These are phyloP conservation scores for Lochmaea capreae DNA, from an alignment of 2,888 invertebrate species.

Conservation along the genomic window DNA sequence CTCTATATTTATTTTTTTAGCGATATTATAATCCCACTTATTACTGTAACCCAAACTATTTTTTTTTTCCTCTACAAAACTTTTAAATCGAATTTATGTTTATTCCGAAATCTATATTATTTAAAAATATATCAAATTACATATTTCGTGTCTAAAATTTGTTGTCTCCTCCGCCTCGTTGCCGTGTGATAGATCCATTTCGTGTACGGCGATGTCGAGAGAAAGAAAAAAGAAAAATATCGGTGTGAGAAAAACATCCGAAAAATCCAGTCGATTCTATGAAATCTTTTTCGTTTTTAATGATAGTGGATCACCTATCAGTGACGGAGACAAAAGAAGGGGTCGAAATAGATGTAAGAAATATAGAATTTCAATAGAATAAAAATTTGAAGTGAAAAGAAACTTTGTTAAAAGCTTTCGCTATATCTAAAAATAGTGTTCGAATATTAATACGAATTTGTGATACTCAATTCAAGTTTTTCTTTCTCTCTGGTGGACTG, in stretches of 20 bases:
- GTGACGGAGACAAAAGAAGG: not conserved
- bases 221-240: conserved; percentile 15
- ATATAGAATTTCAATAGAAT: no score
- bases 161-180: conserved; percentile 21
- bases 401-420: no score
- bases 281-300: conserved; percentile 40
- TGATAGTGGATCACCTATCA: conserved; percentile 25
- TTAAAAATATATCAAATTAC: conserved; percentile 3
- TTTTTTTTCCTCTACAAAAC: no score
- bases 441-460: no score
- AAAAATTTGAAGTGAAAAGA: no score
- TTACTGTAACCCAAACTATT: no score
- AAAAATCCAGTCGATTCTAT: conserved; percentile 41
- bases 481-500: no score
- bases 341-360: no score
- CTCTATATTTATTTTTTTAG: no score
- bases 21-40: not conserved
- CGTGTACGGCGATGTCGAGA: conserved; percentile 7
- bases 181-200: conserved; percentile 4
- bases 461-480: no score
- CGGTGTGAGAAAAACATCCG: conserved; percentile 45
- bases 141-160: conserved; percentile 32
- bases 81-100: not conserved
- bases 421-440: no score
- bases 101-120: conserved; percentile 1